These are phyloP conservation scores for Drosophila ficusphila DNA, from an alignment of 1,140 invertebrate species.

Conservation along the genomic window DNA sequence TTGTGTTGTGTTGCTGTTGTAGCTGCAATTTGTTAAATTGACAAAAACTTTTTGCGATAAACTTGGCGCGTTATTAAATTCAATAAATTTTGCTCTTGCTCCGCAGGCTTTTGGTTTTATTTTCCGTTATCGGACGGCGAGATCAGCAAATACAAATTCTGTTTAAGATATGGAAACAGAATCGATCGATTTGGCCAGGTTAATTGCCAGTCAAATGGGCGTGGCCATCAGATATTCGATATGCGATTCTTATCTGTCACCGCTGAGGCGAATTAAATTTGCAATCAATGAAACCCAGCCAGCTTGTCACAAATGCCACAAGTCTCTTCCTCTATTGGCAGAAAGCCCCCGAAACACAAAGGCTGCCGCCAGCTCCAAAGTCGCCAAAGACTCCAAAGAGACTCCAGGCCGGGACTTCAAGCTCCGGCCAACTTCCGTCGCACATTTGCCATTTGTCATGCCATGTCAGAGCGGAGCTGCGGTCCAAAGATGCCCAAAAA, in stretches of 20 bases:
- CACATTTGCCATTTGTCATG: slow-evolving; percentile 79
- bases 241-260: slow-evolving; percentile 56
- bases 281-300: slow-evolving; percentile 71
- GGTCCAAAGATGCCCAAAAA: slow-evolving; percentile 55
- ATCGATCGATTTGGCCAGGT: slow-evolving; percentile 52
- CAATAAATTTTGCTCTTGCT: slow-evolving; percentile 65
- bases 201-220: slow-evolving; percentile 43
- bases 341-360: slow-evolving; percentile 25
- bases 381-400: not conserved
- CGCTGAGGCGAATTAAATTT: slow-evolving; percentile 42
- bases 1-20: slow-evolving; percentile 38
- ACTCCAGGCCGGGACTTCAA: slow-evolving; percentile 17
- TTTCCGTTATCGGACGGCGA: slow-evolving; percentile 9
- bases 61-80: slow-evolving; percentile 82
- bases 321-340: slow-evolving; percentile 36
- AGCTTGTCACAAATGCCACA: slow-evolving; percentile 59
- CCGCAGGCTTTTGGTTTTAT: slow-evolving; percentile 5
- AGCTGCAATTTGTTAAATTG: slow-evolving; percentile 78
- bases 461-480: slow-evolving; percentile 44
- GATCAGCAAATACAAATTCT: slow-evolving; percentile 82
- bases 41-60: slow-evolving; percentile 79
- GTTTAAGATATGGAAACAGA: slow-evolving; percentile 66
- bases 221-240: slow-evolving; percentile 22
- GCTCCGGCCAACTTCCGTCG: slow-evolving; percentile 66
- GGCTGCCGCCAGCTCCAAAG: slow-evolving; percentile 30